Evolutionary conservation across 2,113 vertebrate genomes (phyloP).

Genomic region (Crotalus helleri): DNA sequence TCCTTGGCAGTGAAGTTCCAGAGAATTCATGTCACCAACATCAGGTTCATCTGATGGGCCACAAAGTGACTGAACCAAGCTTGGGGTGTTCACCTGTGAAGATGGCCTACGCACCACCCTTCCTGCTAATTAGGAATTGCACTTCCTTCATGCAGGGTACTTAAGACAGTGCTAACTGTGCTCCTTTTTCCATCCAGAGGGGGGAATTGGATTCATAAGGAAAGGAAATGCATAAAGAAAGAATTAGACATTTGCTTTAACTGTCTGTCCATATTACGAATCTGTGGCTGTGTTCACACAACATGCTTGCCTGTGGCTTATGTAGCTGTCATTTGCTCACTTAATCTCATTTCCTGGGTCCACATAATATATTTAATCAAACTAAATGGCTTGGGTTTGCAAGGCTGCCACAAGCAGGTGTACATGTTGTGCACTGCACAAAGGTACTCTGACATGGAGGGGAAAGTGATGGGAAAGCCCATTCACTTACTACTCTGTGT

Average conservation of each 20-base stretch:
- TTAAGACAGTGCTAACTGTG: not conserved
- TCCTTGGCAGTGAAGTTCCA: not conserved
- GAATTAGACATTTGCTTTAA: not conserved
- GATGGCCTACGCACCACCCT: not conserved
- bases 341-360: not conserved
- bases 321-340: not conserved
- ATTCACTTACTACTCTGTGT: not conserved
- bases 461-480: not conserved
- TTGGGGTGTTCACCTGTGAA: not conserved
- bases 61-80: not conserved
- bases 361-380: not conserved
- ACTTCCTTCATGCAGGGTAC: not conserved
- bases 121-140: not conserved
- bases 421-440: not conserved
- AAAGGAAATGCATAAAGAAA: not conserved
- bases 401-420: not conserved
- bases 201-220: not conserved
- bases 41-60: not conserved
- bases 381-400: not conserved
- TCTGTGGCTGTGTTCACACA: too few species aligned
- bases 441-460: not conserved
- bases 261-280: not conserved
- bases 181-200: not conserved
- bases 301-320: not conserved
- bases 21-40: not conserved